Evolutionary conservation across 53 echinoderm and acorn worm genomes (phyloP), one percentile per base, ranked within the genome.

Genomic region (Apostichopus leukothele): DNA sequence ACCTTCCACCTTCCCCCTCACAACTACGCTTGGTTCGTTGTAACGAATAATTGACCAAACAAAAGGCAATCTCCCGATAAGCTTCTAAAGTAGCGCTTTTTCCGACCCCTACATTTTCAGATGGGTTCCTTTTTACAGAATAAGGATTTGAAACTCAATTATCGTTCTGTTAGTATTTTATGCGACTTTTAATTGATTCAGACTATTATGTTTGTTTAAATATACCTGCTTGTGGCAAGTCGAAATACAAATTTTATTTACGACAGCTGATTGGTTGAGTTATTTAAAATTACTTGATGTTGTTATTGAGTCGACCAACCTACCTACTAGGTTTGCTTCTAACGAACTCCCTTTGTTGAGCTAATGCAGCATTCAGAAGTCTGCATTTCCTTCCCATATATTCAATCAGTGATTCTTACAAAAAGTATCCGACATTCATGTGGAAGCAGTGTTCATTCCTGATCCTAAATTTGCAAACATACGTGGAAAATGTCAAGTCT

Each of bases 241-340:
- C 52, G 50, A 77, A 39, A 77, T 50, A 77, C 77, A 77, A 77
- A 77, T 50, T 77, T 51, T 50, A 50, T 16, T 77, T 21, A 11
- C 20, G 51, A 77, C 50, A 39, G 77, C 77, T 77, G 77, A 77
- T 77, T 77, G 77, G 77, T 51, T 63, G 63, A 63, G 11, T 63
- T 13, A 63, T 63, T 63, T 63, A 63, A 63, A 63, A 63, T 63
- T 63, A 63, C 8, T 7, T 63, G 16, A 16, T 63, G 63, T 63
- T 63, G 63, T 63, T 63, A 13, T 63, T 16, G 39, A 63, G 16
- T 63, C 16, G 63, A 63, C 63, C 12, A 63, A 63, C 4, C 63
- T 13, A 63, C 11, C 63, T 63, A 63, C 61, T 13, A 13, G 63
- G 63, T 16, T 63, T 4, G 11, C 63, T 4, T 63, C 63, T 39